These are phyloP conservation scores for Perithous albicinctus DNA, from an alignment of 2,888 invertebrate genomes.

Conservation along the genomic window DNA sequence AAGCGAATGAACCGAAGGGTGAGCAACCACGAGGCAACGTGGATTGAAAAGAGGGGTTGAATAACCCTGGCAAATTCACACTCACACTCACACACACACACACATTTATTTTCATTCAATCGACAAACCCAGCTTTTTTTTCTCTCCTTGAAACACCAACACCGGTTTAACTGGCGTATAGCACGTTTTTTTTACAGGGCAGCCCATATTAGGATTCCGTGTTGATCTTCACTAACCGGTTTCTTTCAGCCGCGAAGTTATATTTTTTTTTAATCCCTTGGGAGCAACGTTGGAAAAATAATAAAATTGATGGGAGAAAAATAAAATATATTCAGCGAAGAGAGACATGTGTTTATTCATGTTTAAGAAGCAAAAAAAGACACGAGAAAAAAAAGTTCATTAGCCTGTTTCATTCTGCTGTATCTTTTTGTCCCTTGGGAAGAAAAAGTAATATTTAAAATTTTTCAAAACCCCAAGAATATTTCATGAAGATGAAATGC, in stretches of 20 bases:
- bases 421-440: no score
- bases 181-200: not conserved
- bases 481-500: no score
- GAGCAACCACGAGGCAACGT: slow-evolving; percentile 18
- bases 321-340: not conserved
- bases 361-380: not conserved
- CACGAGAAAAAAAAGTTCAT: not conserved
- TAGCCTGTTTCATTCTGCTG: no score
- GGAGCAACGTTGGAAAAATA: not conserved
- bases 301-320: not conserved
- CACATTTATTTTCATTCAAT: slow-evolving; percentile 57
- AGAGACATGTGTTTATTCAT: not conserved
- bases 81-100: not conserved
- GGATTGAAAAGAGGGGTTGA: slow-evolving; percentile 40
- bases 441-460: no score
- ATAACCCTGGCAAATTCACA: slow-evolving; percentile 37
- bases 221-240: slow-evolving; percentile 4
- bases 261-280: not conserved
- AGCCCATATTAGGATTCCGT: not conserved
- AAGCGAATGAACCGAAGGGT: slow-evolving; percentile 8
- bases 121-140: not conserved
- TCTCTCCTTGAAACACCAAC: not conserved
- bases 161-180: not conserved
- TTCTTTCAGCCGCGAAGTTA: not conserved
- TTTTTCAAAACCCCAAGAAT: no score